Percentiles rank a stretch among this genome's conserved stretches.
phyloP scores from a whole-genome alignment of 2,888 invertebrate genomes.

The Dynastes grantii region DNA sequence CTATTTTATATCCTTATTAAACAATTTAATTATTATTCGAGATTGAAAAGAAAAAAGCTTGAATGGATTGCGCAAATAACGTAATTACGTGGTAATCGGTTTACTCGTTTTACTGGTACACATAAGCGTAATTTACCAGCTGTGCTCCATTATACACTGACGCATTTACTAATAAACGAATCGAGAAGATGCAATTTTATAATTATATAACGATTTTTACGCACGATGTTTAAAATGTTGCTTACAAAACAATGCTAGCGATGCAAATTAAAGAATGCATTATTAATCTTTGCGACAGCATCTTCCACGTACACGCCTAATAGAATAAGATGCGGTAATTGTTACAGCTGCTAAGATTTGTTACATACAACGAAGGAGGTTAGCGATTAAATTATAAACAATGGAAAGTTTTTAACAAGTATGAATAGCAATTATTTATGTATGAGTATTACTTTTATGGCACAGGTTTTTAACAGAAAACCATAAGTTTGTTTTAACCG shows the following conservation, averaged over 20 bases:
- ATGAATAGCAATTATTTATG: too few relatives aligned
- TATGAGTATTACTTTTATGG: too few relatives aligned
- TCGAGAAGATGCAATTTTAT: constrained; percentile 32
- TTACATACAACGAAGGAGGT: background rate
- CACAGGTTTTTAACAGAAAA: too few relatives aligned
- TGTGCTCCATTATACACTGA: constrained; percentile 32
- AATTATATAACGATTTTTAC: constrained; percentile 32
- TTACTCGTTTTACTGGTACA: constrained; percentile 35
- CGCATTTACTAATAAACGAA: constrained; percentile 31
- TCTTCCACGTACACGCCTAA: background rate
- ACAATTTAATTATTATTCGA: constrained; percentile 44
- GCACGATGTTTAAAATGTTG: background rate
- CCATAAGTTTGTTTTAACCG: too few relatives aligned
- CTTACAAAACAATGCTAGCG: constrained; percentile 23
- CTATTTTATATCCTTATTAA: constrained; percentile 47
- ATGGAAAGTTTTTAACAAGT: too few relatives aligned
- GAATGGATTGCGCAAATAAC: constrained; percentile 47
- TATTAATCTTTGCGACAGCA: background rate
- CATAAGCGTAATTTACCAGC: constrained; percentile 36
- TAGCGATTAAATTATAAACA: background rate
- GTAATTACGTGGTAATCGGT: constrained; percentile 43
- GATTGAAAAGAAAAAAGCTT: constrained; percentile 35
- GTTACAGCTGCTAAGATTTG: background rate
- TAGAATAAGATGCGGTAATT: background rate
- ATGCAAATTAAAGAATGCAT: constrained; percentile 16